phyloP scores from a whole-genome alignment of 2,797 vertebrate genomes.

The Tragopan temminckii region DNA sequence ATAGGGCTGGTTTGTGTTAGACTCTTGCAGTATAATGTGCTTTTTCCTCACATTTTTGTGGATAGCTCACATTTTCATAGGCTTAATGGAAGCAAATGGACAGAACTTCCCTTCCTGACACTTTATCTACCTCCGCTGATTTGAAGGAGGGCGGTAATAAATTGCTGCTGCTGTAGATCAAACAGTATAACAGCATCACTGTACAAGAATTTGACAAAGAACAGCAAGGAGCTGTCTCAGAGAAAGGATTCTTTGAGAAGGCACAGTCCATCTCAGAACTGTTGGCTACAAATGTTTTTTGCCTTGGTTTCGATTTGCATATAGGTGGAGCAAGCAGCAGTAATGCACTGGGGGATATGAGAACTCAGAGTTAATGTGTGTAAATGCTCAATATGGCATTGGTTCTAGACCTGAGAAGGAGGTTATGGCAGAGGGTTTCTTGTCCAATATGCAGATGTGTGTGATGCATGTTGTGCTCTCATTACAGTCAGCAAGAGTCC shows the following conservation, averaged over 20 bases:
- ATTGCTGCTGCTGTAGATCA: background rate
- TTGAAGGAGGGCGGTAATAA: background rate
- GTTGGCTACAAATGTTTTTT: background rate
- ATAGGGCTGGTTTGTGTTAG: background rate
- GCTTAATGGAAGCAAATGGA: background rate
- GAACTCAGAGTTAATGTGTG: background rate
- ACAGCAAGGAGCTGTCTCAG: background rate
- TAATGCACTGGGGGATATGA: background rate
- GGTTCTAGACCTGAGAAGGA: background rate
- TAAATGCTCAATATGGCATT: fast-evolving
- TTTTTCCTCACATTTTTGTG: fast-evolving
- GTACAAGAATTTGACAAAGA: background rate
- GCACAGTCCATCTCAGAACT: background rate
- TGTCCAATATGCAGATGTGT: background rate
- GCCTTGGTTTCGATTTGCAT: background rate
- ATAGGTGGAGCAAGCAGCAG: background rate
- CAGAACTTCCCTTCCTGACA: fast-evolving
- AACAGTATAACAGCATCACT: background rate
- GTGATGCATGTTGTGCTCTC: fast-evolving
- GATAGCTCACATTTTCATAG: background rate
- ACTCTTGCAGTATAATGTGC: background rate
- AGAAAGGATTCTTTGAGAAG: background rate
- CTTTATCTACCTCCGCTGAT: background rate
- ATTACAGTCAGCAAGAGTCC: background rate
- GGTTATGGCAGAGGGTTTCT: background rate